Percentiles rank a stretch among this genome's conserved stretches.
Evolutionary conservation across 2,797 vertebrate genomes (phyloP).

Genomic region (Gallirallus australis): DNA sequence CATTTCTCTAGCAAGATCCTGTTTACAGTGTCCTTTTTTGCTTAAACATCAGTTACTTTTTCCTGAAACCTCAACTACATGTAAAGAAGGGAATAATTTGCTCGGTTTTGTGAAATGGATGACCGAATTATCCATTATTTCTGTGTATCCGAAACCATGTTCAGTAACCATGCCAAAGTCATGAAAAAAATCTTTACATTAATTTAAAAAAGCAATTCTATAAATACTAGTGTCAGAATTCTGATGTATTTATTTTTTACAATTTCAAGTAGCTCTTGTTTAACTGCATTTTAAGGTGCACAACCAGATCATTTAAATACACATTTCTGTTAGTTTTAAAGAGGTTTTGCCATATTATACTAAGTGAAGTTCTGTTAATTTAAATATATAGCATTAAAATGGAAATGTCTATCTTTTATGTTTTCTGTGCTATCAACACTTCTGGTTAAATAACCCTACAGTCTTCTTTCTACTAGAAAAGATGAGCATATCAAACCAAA

Average conservation of each 20-base stretch:
- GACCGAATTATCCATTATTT: background rate
- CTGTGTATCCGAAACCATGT: background rate
- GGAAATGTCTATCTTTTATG: background rate
- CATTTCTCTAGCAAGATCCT: background rate
- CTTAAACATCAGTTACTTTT: background rate
- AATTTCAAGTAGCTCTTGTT: background rate
- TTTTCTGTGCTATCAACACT: background rate
- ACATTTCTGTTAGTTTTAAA: background rate
- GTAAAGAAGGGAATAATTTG: background rate
- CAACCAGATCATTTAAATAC: background rate
- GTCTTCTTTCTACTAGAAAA: conserved; percentile 21
- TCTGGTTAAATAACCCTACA: background rate
- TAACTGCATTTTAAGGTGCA: background rate
- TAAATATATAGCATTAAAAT: conserved; percentile 13
- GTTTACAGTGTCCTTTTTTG: background rate
- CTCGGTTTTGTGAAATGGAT: background rate
- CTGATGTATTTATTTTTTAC: background rate
- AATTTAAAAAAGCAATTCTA: background rate
- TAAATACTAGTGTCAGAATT: background rate
- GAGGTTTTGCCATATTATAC: background rate
- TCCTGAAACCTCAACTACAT: background rate
- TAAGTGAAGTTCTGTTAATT: conserved; percentile 14
- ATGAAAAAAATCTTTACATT: background rate
- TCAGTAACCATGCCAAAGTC: background rate
- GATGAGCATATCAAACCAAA: conserved; percentile 13